Conservation (phyloP, 2,113 vertebrate species). For the Camarhynchus parvulus region DNA sequence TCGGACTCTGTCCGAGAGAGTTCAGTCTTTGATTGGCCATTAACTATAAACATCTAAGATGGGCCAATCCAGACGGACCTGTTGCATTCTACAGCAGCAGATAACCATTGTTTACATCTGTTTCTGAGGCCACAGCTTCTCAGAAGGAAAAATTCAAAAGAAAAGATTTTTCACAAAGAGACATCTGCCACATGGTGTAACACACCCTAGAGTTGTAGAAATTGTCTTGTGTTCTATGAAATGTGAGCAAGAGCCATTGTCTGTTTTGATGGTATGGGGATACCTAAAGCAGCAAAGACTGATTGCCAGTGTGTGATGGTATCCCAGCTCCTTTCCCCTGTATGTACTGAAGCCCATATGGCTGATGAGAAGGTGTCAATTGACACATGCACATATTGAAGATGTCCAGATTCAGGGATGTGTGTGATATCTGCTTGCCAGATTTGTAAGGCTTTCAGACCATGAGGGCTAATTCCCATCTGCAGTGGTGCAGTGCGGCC, state of each 20-base stretch:
- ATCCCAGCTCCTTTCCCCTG: not conserved
- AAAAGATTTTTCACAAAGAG: too few species aligned
- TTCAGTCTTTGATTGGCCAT: too few species aligned
- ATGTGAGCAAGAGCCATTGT: not conserved
- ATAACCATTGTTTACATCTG: too few species aligned
- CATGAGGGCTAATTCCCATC: not conserved
- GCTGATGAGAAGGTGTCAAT: not conserved
- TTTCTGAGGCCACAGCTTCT: too few species aligned
- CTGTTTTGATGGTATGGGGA: not conserved
- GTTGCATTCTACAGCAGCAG: too few species aligned
- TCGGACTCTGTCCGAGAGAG: too few species aligned
- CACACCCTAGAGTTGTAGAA: not conserved
- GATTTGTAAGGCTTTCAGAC: not conserved
- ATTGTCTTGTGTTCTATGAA: not conserved
- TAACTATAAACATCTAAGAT: too few species aligned
- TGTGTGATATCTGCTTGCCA: not conserved
- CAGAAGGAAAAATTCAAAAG: too few species aligned
- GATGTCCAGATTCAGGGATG: not conserved
- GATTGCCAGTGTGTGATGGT: not conserved
- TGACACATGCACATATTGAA: not conserved
- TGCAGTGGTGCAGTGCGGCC: not conserved
- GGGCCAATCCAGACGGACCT: too few species aligned
- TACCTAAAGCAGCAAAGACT: not conserved
- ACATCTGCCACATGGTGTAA: not conserved
- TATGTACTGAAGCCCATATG: not conserved